A percentile compares a stretch with the other conserved stretches of the same genome.
Evolutionary conservation across 2,888 invertebrate species (phyloP).

Genomic region (Hirtodrosophila confusa): DNA sequence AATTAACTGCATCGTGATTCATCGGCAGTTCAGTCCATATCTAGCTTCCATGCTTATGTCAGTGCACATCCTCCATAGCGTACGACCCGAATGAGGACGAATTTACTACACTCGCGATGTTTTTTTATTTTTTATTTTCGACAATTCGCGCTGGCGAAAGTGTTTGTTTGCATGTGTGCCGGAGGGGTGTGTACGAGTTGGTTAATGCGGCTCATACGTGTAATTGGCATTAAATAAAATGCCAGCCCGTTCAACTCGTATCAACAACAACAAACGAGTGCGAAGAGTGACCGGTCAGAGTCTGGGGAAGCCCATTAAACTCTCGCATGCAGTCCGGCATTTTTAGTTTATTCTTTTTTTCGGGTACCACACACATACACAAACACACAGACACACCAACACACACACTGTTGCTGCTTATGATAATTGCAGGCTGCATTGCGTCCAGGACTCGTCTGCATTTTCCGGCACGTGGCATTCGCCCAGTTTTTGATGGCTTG

Average conservation of each 20-base stretch:
- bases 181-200: constrained; percentile 38
- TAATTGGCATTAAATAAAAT: constrained; percentile 81
- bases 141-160: constrained; percentile 58
- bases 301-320: constrained; percentile 22
- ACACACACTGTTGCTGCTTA: constrained; percentile 69
- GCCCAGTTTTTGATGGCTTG: constrained; percentile 46
- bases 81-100: constrained; percentile 54
- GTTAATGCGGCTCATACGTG: constrained; percentile 80
- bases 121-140: constrained; percentile 41
- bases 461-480: constrained; percentile 64
- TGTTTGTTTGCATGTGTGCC: constrained; percentile 39
- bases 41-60: neutral
- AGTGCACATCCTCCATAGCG: constrained; percentile 49
- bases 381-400: constrained; percentile 3
- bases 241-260: constrained; percentile 34
- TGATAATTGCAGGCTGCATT: constrained; percentile 77
- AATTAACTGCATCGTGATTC: too few relatives aligned
- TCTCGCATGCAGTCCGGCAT: constrained; percentile 34
- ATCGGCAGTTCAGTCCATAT: too few relatives aligned
- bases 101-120: constrained; percentile 30
- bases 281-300: constrained; percentile 47
- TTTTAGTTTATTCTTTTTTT: constrained; percentile 75
- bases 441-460: constrained; percentile 39
- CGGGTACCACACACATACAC: constrained; percentile 41
- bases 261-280: constrained; percentile 15